Base-by-base conservation (phyloP, 2,888 invertebrate species). In the Unio delphinus region DNA sequence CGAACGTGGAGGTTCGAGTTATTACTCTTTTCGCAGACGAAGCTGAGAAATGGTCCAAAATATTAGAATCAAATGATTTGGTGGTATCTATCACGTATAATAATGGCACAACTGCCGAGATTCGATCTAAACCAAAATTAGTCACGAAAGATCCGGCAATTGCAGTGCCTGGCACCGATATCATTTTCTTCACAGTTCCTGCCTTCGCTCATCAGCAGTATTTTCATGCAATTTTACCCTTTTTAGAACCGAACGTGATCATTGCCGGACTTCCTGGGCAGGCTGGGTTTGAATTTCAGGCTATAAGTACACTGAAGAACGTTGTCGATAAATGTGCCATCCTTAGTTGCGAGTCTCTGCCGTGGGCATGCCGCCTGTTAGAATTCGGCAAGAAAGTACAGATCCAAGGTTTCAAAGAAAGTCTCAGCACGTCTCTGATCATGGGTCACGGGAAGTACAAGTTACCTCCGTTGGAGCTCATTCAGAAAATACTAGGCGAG, bases 131-230 rank as follows among this genome's bases (percentile, higher is more conserved):
- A 66, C 84, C 84, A 20, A 70, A 64, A 20, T 20, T 83, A 7
- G 79, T 86, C 20, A 83, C 83, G 5, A 84, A 84, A 17, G 79
- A 84, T 62, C 80, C 86, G 0, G 69, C 64, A 7, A 67, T 64
- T 23, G 85, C 80, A 0, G 78, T 81, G 61, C 73, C 79, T 2
- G 83, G 83, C 8, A 80, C 78, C 3, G 80, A 82, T 61, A 73
- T 83, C 26, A 74, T 86, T 18, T 80, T 84, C 34, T 75, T 86
- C 61, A 78, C 80, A 0, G 85, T 86, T 1, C 86, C 86, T 17
- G 86, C 85, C 0, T 86, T 86, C 65, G 86, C 85, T 3, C 86
- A 86, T 69, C 78, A 76, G 57, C 73, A 77, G 61, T 86, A 86
- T 68, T 78, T 86, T 54, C 65, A 75, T 30, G 81, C 78, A 7